Conservation (phyloP, 2,113 vertebrate species). For the Scortum barcoo region DNA sequence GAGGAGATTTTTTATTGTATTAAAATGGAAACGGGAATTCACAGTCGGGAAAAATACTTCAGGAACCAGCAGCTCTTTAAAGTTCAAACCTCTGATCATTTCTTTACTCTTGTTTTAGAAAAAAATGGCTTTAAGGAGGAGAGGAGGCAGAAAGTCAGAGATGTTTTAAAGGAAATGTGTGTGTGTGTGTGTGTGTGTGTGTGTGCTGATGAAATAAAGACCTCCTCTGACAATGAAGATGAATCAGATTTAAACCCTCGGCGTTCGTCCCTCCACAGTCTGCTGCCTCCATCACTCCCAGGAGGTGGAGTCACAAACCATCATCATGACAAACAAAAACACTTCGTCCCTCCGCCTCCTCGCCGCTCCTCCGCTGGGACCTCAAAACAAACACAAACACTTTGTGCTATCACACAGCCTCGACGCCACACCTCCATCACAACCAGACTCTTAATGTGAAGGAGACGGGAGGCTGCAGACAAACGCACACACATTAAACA, state of each 20-base stretch:
- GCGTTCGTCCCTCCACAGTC: slow-evolving; percentile 40
- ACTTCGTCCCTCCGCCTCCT: background rate
- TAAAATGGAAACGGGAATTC: no score
- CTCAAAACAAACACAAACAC: slow-evolving; percentile 32
- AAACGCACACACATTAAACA: no score
- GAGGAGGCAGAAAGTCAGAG: no score
- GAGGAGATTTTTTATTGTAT: no score
- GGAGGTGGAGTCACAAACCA: slow-evolving; percentile 31
- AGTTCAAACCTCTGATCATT: no score
- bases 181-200: background rate
- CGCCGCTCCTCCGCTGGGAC: slow-evolving; percentile 15
- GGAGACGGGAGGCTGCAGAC: background rate
- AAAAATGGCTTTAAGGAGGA: no score
- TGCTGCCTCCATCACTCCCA: slow-evolving; percentile 43
- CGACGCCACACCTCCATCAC: background rate
- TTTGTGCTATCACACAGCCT: background rate
- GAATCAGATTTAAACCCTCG: slow-evolving; percentile 40
- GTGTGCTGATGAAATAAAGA: background rate
- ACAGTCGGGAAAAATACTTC: no score
- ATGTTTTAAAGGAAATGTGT: background rate
- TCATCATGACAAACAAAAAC: slow-evolving; percentile 36
- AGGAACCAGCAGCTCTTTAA: no score
- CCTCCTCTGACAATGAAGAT: slow-evolving; percentile 43
- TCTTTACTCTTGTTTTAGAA: no score
- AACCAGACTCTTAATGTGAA: background rate